phyloP scores from a whole-genome alignment of 2,797 vertebrate genomes.

The Phoxinus dragarum region DNA sequence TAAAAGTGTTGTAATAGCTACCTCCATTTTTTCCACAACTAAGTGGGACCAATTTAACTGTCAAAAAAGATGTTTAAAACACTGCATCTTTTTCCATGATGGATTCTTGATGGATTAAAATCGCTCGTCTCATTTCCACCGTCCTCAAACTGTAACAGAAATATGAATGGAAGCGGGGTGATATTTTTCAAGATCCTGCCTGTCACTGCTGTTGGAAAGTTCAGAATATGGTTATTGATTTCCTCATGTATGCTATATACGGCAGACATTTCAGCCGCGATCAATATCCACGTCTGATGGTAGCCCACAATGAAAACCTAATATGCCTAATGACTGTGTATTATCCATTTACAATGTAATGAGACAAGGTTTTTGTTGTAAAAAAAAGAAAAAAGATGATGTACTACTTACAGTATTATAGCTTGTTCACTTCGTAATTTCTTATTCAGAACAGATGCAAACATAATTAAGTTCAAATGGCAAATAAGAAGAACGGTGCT shows the following conservation, averaged over 20 bases:
- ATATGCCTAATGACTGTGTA: slow-evolving; percentile 46
- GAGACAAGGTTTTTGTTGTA: background rate
- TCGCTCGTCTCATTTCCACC: slow-evolving; percentile 64
- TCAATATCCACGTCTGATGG: slow-evolving; percentile 51
- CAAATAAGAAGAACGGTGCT: background rate
- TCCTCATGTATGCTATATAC: slow-evolving; percentile 48
- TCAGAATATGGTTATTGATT: slow-evolving; percentile 62
- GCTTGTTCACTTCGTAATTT: background rate
- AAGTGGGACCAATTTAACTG: slow-evolving; percentile 75
- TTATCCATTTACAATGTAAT: slow-evolving; percentile 55
- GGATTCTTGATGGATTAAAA: slow-evolving; percentile 64
- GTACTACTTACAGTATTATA: background rate
- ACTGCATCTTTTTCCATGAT: slow-evolving; percentile 66
- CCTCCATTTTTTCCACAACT: slow-evolving; percentile 70
- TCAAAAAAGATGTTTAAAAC: slow-evolving; percentile 74
- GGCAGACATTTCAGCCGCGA: slow-evolving; percentile 52
- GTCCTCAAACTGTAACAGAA: slow-evolving; percentile 57
- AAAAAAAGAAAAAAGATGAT: background rate
- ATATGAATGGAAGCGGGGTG: slow-evolving; percentile 56
- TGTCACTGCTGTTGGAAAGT: slow-evolving; percentile 53
- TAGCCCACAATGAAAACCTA: slow-evolving; percentile 51
- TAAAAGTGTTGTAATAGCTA: slow-evolving; percentile 71
- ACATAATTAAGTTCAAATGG: background rate
- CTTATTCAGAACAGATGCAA: background rate
- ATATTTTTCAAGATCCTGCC: slow-evolving; percentile 57